phyloP scores from a whole-genome alignment of 2,888 invertebrate species.

The Malacosoma neustria region DNA sequence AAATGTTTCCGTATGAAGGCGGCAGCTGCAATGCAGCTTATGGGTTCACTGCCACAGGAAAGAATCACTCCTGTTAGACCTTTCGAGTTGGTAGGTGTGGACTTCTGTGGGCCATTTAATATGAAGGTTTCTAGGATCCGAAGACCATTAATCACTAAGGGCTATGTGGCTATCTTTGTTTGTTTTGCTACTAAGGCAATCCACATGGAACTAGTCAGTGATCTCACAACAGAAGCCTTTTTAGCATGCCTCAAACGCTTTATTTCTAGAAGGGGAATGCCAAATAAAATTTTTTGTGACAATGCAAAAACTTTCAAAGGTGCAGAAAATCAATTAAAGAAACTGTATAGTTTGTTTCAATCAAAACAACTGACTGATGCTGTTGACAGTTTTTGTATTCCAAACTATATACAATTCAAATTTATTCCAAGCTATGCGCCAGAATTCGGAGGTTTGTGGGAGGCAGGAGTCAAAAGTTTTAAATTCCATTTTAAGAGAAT shows the following conservation, averaged over 20 bases:
- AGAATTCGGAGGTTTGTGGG: neutral
- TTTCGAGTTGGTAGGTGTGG: neutral
- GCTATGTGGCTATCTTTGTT: slow-evolving; percentile 5
- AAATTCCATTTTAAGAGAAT: neutral
- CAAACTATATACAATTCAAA: neutral
- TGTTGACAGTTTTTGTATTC: too few relatives aligned
- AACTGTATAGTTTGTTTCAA: too few relatives aligned
- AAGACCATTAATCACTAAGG: neutral
- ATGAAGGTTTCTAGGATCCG: slow-evolving; percentile 1
- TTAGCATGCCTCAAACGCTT: slow-evolving; percentile 6
- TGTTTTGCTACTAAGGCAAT: slow-evolving; percentile 4
- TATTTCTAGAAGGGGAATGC: slow-evolving; percentile 5
- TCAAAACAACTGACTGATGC: too few relatives aligned
- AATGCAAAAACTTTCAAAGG: slow-evolving; percentile 1
- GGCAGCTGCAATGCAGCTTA: neutral
- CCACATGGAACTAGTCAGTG: slow-evolving; percentile 2
- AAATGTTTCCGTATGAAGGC: neutral
- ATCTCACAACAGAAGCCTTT: slow-evolving; percentile 1
- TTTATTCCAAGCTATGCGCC: neutral
- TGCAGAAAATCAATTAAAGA: too few relatives aligned
- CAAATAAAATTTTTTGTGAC: slow-evolving; percentile 1
- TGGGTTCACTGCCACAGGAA: slow-evolving; percentile 6
- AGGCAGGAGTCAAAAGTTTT: slow-evolving; percentile 1
- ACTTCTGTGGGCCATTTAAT: slow-evolving; percentile 4
- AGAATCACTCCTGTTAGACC: slow-evolving; percentile 1